phyloP scores from a whole-genome alignment of 2,888 invertebrate genomes.

The Xestia ashworthii region DNA sequence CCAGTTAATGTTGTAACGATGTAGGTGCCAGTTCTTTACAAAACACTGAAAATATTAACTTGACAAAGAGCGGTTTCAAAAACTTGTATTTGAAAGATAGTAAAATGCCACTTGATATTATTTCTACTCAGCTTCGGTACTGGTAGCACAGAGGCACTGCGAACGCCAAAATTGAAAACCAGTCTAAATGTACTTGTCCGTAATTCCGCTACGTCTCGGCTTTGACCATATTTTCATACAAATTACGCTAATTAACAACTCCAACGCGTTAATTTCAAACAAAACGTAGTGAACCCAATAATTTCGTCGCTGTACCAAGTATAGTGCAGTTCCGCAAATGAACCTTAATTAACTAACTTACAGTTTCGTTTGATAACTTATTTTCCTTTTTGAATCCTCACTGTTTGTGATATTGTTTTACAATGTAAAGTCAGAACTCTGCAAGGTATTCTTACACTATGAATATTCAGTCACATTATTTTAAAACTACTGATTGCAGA shows the following conservation, averaged over 20 bases:
- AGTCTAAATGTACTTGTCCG: background rate
- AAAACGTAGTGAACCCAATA: constrained; percentile 17
- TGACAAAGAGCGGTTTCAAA: background rate
- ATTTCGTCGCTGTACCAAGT: constrained; percentile 31
- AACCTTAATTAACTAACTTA: constrained; percentile 39
- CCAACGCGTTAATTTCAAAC: constrained; percentile 31
- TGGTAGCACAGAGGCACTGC: background rate
- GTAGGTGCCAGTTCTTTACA: constrained; percentile 1
- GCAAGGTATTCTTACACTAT: background rate
- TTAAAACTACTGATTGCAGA: background rate
- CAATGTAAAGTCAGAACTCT: background rate
- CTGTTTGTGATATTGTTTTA: background rate
- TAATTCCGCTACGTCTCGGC: background rate
- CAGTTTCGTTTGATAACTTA: constrained; percentile 15
- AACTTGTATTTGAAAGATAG: no score
- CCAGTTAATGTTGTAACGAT: constrained; percentile 4
- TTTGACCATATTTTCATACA: constrained; percentile 37
- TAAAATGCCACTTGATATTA: constrained; percentile 3
- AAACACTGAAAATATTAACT: background rate
- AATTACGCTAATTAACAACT: constrained; percentile 42
- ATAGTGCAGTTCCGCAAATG: constrained; percentile 19
- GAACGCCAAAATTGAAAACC: constrained; percentile 9
- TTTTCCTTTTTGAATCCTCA: constrained; percentile 14
- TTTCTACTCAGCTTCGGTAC: background rate
- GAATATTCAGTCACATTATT: background rate